A percentile compares a stretch with the other conserved stretches of the same genome.
Evolutionary conservation across 1,140 invertebrate genomes (phyloP).

Genomic region (Drusus annulatus): DNA sequence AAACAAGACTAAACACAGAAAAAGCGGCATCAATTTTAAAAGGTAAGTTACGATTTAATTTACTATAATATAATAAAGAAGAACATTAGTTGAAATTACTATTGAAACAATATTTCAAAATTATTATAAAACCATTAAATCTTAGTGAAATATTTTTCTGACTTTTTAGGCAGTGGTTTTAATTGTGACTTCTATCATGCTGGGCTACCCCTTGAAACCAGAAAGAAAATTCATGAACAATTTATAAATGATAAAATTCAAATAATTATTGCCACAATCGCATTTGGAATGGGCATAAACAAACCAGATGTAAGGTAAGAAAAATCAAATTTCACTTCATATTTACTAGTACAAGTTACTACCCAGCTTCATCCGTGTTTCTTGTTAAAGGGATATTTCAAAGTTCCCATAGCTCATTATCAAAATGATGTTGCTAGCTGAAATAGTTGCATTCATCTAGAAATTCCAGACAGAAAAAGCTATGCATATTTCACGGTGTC

Average conservation of each 20-base stretch:
- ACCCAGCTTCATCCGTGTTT: no score
- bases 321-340: neutral
- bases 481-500: no score
- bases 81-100: no score
- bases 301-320: conserved; percentile 86
- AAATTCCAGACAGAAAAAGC: no score
- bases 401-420: no score
- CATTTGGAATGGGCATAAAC: conserved; percentile 95
- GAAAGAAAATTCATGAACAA: conserved; percentile 73
- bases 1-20: conserved; percentile 81
- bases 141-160: neutral
- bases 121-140: no score
- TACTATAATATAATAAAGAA: no score
- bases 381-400: no score
- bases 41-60: conserved; percentile 51
- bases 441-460: no score
- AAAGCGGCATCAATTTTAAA: conserved; percentile 72
- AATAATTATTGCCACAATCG: conserved; percentile 90
- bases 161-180: conserved; percentile 66
- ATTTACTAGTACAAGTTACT: neutral
- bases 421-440: no score
- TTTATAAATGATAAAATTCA: conserved; percentile 77
- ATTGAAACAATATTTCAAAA: no score
- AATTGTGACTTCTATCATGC: conserved; percentile 76
- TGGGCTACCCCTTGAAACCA: conserved; percentile 68